Percentiles rank a stretch among this genome's conserved stretches.
Conservation (phyloP, 2,797 vertebrate genomes). For the Chiloscyllium punctatum region DNA sequence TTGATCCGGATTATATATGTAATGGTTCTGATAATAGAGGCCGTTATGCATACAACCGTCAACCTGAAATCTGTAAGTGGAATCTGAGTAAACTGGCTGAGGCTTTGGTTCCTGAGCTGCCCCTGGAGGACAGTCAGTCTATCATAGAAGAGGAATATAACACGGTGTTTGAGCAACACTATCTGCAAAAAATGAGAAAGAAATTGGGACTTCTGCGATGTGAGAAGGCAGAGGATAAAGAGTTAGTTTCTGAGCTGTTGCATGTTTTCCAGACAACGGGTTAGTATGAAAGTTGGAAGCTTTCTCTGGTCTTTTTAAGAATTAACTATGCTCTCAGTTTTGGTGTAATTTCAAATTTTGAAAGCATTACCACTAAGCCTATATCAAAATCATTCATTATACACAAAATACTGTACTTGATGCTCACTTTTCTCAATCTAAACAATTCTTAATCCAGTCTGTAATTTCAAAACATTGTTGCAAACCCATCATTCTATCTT, state of each 20-base stretch:
- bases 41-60: constrained; percentile 85
- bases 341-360: not conserved
- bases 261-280: constrained; percentile 88
- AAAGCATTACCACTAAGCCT: not conserved
- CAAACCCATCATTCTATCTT: not conserved
- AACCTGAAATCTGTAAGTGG: constrained; percentile 88
- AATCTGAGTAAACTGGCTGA: constrained; percentile 86
- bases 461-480: not conserved
- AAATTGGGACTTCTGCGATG: constrained; percentile 78
- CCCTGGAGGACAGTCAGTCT: constrained; percentile 60
- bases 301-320: not conserved
- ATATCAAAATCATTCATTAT: not conserved
- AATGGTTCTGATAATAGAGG: constrained; percentile 83
- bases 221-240: constrained; percentile 71
- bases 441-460: not conserved
- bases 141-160: constrained; percentile 74
- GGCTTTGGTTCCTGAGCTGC: constrained; percentile 80
- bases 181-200: constrained; percentile 81
- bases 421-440: not conserved
- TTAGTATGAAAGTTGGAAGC: constrained; percentile 46
- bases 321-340: too few relatives aligned
- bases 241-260: constrained; percentile 73
- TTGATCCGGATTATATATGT: constrained; percentile 88
- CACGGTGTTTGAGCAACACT: constrained; percentile 72
- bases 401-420: not conserved